Evolutionary conservation across 1,140 invertebrate genomes (phyloP).

Genomic region (Drosophila nigromelanica): DNA sequence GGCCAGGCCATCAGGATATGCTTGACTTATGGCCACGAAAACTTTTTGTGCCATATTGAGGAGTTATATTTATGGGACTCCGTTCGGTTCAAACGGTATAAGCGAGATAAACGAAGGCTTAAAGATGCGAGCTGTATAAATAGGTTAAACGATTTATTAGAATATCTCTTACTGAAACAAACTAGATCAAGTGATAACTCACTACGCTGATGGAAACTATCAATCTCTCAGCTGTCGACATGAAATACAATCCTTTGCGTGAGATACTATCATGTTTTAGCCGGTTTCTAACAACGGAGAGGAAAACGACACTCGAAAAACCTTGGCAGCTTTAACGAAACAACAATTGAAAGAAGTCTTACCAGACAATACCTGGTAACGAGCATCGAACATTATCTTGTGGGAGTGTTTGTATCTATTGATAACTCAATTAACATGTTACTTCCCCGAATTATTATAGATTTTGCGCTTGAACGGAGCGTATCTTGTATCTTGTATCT

Average conservation of each 20-base stretch:
- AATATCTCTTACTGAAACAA: background rate
- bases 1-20: constrained; percentile 52
- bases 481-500: constrained; percentile 45
- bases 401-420: constrained; percentile 55
- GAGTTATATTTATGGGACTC: constrained; percentile 54
- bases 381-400: constrained; percentile 14
- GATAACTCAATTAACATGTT: constrained; percentile 80
- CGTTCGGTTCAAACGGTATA: constrained; percentile 34
- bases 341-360: constrained; percentile 39
- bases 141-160: too few species aligned
- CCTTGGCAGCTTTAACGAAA: constrained; percentile 37
- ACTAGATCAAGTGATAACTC: constrained; percentile 55
- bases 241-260: constrained; percentile 54
- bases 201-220: constrained; percentile 32
- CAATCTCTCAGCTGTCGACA: constrained; percentile 58
- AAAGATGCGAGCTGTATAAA: constrained; percentile 23
- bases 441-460: constrained; percentile 73
- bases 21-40: constrained; percentile 65
- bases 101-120: constrained; percentile 23
- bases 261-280: constrained; percentile 10
- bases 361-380: constrained; percentile 37
- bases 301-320: constrained; percentile 64
- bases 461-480: constrained; percentile 58
- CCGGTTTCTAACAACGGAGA: constrained; percentile 14
- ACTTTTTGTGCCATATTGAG: constrained; percentile 51